Conservation (phyloP, 64 coral and sea anemone genomes). For the Exaiptasia diaphana region DNA sequence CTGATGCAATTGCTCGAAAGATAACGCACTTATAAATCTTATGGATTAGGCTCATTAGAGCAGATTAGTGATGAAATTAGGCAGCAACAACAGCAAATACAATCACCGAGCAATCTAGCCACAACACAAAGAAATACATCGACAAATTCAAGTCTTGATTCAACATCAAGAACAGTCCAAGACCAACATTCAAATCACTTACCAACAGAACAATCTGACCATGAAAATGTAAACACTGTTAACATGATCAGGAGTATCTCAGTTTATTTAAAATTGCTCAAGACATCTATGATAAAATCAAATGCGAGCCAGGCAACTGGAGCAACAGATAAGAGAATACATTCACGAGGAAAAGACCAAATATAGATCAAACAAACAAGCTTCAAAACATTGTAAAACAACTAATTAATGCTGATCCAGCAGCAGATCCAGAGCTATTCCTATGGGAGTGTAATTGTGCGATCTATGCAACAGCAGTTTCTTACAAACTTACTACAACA, state of each 20-base stretch:
- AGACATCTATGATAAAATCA: neutral
- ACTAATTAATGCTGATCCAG: neutral
- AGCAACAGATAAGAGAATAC: neutral
- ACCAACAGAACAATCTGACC: too few relatives aligned
- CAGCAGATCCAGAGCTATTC: neutral
- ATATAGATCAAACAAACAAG: neutral
- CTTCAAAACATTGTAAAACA: neutral
- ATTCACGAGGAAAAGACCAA: neutral
- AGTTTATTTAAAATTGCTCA: neutral
- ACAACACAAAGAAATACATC: too few relatives aligned
- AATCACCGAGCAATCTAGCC: too few relatives aligned
- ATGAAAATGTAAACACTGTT: too few relatives aligned
- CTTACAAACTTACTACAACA: neutral
- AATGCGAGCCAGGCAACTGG: neutral
- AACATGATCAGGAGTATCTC: neutral
- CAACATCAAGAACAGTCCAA: too few relatives aligned
- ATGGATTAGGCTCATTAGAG: too few relatives aligned
- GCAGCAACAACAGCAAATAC: too few relatives aligned
- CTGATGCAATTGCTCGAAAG: too few relatives aligned
- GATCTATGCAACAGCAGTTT: constrained; percentile 1
- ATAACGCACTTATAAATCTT: too few relatives aligned
- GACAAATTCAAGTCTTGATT: too few relatives aligned
- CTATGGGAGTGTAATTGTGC: constrained; percentile 14
- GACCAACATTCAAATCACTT: too few relatives aligned
- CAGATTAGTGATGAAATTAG: too few relatives aligned